Conservation (phyloP, 2,888 invertebrate genomes). For the Unio pictorum region DNA sequence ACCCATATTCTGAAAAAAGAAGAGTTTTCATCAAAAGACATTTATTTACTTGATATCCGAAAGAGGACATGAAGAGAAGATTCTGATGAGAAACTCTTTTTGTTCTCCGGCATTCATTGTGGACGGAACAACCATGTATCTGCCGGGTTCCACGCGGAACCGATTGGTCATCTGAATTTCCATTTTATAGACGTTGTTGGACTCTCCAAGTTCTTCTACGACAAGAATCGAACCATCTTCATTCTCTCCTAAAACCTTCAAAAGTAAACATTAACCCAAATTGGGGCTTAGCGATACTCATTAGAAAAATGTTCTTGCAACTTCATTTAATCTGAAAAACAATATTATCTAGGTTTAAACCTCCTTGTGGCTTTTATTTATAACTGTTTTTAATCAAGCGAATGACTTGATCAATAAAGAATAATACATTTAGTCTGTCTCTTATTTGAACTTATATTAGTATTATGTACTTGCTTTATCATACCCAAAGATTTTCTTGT, state of each 20-base stretch:
- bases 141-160: conserved; percentile 45
- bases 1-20: not conserved
- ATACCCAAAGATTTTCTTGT: no score
- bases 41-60: conserved; percentile 38
- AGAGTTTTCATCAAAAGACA: not conserved
- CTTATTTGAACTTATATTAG: no score
- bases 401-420: no score
- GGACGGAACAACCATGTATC: conserved; percentile 54
- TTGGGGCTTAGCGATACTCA: not conserved
- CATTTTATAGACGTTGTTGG: conserved; percentile 47
- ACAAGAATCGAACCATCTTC: conserved; percentile 12
- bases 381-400: no score
- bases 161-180: conserved; percentile 46
- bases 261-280: not conserved
- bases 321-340: no score
- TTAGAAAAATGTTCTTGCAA: no score
- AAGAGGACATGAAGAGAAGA: conserved; percentile 49
- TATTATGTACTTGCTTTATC: no score
- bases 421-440: no score
- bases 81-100: conserved; percentile 52
- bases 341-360: no score
- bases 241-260: conserved; percentile 35
- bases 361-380: no score
- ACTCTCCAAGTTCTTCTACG: conserved; percentile 40
- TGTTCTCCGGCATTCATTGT: conserved; percentile 47